Conservation (phyloP, 2,797 vertebrate species). For the Macropus fuliginosus region DNA sequence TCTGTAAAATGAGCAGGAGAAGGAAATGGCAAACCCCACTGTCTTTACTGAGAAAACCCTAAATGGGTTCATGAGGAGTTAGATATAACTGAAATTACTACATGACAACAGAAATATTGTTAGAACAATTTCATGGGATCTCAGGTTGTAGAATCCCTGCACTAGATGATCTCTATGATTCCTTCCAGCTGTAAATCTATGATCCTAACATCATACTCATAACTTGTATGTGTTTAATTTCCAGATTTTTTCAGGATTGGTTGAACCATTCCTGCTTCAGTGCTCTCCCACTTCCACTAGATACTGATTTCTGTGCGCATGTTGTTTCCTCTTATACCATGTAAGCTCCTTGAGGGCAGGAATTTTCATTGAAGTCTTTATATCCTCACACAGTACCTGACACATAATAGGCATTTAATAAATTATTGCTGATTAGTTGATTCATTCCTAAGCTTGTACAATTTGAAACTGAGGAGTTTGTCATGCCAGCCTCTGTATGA, state of each 20-base stretch:
- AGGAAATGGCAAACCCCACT: background rate
- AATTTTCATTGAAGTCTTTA: background rate
- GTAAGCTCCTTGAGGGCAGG: background rate
- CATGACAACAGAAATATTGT: background rate
- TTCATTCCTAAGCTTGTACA: background rate
- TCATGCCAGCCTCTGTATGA: background rate
- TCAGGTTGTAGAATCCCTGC: background rate
- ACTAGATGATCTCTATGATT: background rate
- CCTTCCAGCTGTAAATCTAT: background rate
- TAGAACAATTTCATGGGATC: background rate
- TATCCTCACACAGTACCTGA: background rate
- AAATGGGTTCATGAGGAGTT: background rate
- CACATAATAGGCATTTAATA: background rate
- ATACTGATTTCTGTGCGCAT: background rate
- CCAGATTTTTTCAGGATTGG: background rate
- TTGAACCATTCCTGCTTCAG: background rate
- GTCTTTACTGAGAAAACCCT: background rate
- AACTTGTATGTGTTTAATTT: background rate
- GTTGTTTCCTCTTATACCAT: background rate
- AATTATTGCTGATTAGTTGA: background rate
- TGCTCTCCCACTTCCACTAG: background rate
- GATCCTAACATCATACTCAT: background rate
- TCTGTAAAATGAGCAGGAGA: background rate
- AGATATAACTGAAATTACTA: background rate
- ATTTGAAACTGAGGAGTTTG: background rate